Base-by-base conservation (phyloP, 1,140 invertebrate genomes). In the Drosophila subobscura region DNA sequence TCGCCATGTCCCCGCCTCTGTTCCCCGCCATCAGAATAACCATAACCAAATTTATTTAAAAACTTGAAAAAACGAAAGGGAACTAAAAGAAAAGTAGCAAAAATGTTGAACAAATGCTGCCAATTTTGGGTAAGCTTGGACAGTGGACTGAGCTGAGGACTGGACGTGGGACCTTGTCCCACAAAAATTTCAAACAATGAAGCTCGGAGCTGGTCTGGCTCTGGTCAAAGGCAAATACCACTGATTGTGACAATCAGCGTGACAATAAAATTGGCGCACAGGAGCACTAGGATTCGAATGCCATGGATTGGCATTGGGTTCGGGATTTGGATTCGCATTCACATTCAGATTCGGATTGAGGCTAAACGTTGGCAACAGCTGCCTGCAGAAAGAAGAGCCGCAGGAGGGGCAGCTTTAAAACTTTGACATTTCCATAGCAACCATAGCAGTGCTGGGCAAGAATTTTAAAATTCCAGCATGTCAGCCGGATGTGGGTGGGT, bases 221-320 rank as follows among this genome's bases (percentile, higher is more conserved):
- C 65, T 86, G 81, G 81, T 85, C 73, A 85, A 85, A 85, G 68
- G 73, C 77, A 85, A 85, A 85, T 86, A 85, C 81, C 81, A 74
- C 81, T 85, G 81, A 85, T 85, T 85, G 81, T 81, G 81, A 86
- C 81, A 85, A 85, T 85, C 81, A 86, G 81, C 77, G 77, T 81
- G 81, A 71, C 77, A 74, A 77, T 77, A 74, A 85, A 85, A 85
- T 81, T 85, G 81, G 77, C 68, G 77, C 60, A 44, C 72, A 70
- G 68, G 63, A 51, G 60, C 41, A 20, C 40, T 20, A 14, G 40
- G 41, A 53, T 14, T 66, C 22, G 23, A 65, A 67, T 71, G 49
- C 41, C 37, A 23, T 41, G 72, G 33, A 51, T 50, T 54, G 22
- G 59, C 20, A 16, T 44, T 14, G 27, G 52, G 41, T 7, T 44